These are phyloP conservation scores for Sialia sialis DNA, from an alignment of 2,113 vertebrate species.

Conservation along the genomic window DNA sequence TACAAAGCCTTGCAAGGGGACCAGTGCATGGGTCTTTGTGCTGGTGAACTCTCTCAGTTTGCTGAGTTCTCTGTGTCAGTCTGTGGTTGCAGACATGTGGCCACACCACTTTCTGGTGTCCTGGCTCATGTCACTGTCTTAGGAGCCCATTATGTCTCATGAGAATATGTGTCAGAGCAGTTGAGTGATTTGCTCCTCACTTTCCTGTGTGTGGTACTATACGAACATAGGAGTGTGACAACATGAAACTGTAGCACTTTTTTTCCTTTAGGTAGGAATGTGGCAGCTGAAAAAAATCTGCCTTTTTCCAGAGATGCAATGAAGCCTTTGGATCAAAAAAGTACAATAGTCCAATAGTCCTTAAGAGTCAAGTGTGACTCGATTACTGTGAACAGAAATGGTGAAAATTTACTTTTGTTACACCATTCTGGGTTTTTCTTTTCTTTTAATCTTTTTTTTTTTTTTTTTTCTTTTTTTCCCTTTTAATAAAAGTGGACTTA, in stretches of 20 bases:
- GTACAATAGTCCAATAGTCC: background rate
- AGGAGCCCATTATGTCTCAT: background rate
- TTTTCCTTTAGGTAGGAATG: background rate
- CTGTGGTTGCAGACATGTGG: background rate
- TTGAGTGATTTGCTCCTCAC: background rate
- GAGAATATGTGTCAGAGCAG: background rate
- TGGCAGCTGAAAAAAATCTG: background rate
- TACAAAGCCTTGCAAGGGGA: background rate
- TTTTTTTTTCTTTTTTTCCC: background rate
- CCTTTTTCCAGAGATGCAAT: background rate
- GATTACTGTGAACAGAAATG: background rate
- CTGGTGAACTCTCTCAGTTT: background rate
- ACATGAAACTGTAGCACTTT: background rate
- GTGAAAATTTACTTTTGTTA: background rate
- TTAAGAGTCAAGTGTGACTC: background rate
- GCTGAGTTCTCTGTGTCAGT: background rate
- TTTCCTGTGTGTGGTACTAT: background rate
- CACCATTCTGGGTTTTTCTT: background rate
- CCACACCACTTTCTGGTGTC: background rate
- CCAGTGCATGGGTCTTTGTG: background rate
- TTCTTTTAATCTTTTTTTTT: background rate
- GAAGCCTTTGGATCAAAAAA: background rate
- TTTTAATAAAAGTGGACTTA: background rate
- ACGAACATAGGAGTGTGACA: fast-evolving
- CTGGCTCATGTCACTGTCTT: fast-evolving